Conservation (phyloP, 2,113 vertebrate genomes). For the Herpailurus yagouaroundi region DNA sequence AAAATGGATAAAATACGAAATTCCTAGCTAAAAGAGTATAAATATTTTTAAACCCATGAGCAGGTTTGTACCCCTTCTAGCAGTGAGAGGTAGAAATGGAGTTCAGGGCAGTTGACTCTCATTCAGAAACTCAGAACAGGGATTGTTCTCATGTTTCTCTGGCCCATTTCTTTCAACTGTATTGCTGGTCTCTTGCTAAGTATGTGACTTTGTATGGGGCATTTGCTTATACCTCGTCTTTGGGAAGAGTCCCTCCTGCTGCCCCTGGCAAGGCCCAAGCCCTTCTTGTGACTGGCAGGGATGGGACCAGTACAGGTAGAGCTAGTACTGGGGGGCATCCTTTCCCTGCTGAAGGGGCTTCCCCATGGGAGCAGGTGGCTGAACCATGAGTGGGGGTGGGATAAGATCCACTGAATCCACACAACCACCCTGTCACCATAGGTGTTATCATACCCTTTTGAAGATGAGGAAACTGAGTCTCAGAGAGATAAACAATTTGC, state of each 20-base stretch:
- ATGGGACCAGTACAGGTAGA: background rate
- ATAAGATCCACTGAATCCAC: background rate
- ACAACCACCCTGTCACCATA: background rate
- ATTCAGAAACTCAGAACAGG: background rate
- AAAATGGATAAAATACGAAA: slow-evolving; percentile 3
- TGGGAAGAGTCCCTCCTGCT: background rate
- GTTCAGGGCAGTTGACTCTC: background rate
- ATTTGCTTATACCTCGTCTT: background rate
- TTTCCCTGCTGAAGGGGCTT: background rate
- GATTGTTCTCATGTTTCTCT: background rate
- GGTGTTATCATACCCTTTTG: background rate
- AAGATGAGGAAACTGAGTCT: background rate
- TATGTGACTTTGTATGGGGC: background rate
- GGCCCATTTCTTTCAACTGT: background rate
- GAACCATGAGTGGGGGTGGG: background rate
- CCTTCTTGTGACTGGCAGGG: background rate
- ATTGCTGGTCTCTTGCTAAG: background rate
- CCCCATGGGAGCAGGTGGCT: background rate
- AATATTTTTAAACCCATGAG: background rate
- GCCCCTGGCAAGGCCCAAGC: background rate
- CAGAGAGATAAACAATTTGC: background rate
- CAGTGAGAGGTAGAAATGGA: background rate
- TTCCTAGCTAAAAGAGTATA: background rate
- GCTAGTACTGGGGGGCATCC: background rate
- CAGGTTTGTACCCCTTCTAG: background rate